A percentile compares a stretch with the other conserved stretches of the same genome.
phyloP scores from a whole-genome alignment of 2,888 invertebrate genomes.

The Hyalella azteca region DNA sequence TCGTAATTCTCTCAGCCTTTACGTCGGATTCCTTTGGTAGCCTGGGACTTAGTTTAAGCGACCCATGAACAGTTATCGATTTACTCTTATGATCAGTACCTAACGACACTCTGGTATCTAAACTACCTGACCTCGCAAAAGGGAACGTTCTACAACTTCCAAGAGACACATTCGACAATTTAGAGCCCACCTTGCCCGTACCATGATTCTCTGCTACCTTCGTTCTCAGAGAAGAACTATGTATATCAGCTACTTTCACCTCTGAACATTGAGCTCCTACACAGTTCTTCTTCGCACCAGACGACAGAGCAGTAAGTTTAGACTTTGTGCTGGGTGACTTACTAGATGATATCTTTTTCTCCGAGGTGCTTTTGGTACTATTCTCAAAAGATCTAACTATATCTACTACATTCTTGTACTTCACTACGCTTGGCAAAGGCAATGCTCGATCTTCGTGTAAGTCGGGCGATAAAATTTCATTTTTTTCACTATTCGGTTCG shows the following conservation, averaged over 20 bases:
- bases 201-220: too few species aligned
- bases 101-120: neutral
- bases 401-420: neutral
- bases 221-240: too few species aligned
- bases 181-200: too few species aligned
- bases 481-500: too few species aligned
- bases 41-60: neutral
- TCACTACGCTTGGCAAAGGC: too few species aligned
- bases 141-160: constrained; percentile 13
- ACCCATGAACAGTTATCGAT: constrained; percentile 12
- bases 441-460: too few species aligned
- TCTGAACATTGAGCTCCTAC: too few species aligned
- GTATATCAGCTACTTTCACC: too few species aligned
- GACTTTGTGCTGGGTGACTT: neutral
- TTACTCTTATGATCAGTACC: neutral
- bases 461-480: too few species aligned
- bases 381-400: neutral
- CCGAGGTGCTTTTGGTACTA: neutral
- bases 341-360: neutral
- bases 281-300: too few species aligned
- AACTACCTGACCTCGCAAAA: neutral
- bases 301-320: neutral
- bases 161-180: neutral
- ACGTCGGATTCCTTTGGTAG: neutral
- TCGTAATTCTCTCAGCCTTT: too few species aligned